Percentiles rank a stretch among this genome's conserved stretches.
These are phyloP conservation scores for Distichodus sexfasciatus DNA, from an alignment of 2,797 vertebrate genomes.

Conservation along the genomic window DNA sequence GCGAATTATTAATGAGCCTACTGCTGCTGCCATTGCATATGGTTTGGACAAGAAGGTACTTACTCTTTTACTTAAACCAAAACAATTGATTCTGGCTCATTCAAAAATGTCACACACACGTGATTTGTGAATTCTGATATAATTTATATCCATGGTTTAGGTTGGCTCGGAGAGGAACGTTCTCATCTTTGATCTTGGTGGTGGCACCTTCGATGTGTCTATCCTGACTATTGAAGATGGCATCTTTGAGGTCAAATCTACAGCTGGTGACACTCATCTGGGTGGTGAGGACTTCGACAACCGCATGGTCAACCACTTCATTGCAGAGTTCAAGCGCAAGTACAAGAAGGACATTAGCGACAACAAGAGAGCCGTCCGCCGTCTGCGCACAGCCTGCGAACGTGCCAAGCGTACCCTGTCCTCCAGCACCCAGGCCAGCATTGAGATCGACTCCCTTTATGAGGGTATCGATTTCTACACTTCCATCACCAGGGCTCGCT, in stretches of 20 bases:
- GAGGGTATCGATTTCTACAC: constrained; percentile 89
- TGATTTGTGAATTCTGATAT: background rate
- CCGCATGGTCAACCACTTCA: constrained; percentile 85
- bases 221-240: constrained; percentile 87
- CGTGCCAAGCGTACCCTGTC: constrained; percentile 80
- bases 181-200: constrained; percentile 86
- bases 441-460: constrained; percentile 82
- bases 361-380: constrained; percentile 84
- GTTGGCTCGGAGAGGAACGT: constrained; percentile 81
- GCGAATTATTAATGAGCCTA: constrained; percentile 80
- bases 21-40: constrained; percentile 79
- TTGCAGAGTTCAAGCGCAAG: constrained; percentile 85
- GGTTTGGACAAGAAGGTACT: constrained; percentile 78
- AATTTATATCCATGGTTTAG: constrained; percentile 40
- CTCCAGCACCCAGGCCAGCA: constrained; percentile 81
- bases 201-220: constrained; percentile 87
- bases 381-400: constrained; percentile 80
- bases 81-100: background rate
- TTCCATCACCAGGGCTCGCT: constrained; percentile 85
- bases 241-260: constrained; percentile 87
- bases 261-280: constrained; percentile 84
- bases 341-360: constrained; percentile 86
- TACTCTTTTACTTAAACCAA: background rate
- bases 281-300: constrained; percentile 86
- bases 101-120: background rate